Evolutionary conservation across 2,888 invertebrate genomes (phyloP), one percentile per base, ranked within the genome.

Genomic region (Meghimatium bilineatum): DNA sequence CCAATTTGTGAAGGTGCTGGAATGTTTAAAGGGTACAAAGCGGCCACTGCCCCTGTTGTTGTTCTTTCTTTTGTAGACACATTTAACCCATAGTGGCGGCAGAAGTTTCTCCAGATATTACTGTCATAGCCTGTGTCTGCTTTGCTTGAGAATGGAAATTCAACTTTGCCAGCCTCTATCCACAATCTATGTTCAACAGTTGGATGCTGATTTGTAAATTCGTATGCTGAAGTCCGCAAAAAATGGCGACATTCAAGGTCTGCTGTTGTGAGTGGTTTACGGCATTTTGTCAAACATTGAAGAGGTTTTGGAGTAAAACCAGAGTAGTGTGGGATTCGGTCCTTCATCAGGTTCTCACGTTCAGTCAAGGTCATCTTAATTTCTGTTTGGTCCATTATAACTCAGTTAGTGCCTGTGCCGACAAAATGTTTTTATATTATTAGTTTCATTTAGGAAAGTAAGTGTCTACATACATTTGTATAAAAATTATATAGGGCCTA

Each of bases 51-150:
- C 77, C 93, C 93, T 44, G 90, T 89, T 29, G 92, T 90, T 84
- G 90, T 92, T 44, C 90, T 87, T 8, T 90, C 92, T 20, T 91
- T 90, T 20, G 91, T 89, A 60, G 87, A 89, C 8, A 88, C 87
- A 76, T 89, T 85, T 83, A 93, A 90, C 32, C 92, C 92, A 87
- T 90, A 93, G 34, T 91, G 88, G 72, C 90, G 88, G 63, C 92
- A 86, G 85, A 93, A 93, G 86, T 93, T 93, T 72, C 93, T 87
- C 93, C 93, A 93, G 8, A 93, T 90, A 87, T 93, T 93, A 80
- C 92, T 91, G 89, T 93, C 92, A 85, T 92, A 93, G 81, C 88
- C 90, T 23, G 89, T 87, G 85, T 93, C 93, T 23, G 91, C 89
- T 36, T 88, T 82, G 38, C 89, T 88, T 3, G 92, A 92, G 80